Base-by-base conservation (phyloP, 1,140 invertebrate genomes). In the Pseudomyrmex sp. region DNA sequence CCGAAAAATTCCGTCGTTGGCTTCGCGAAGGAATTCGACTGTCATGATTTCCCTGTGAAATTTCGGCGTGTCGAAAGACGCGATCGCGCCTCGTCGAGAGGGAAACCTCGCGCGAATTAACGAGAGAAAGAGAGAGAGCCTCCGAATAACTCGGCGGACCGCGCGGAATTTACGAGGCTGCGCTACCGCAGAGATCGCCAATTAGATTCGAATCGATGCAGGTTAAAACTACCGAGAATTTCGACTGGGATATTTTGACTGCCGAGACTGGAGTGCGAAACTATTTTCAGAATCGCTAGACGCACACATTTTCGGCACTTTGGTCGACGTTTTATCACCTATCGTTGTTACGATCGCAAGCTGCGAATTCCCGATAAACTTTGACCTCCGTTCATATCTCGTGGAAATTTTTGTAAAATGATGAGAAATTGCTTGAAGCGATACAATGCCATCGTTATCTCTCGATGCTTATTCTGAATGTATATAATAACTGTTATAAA, bases 81-180 rank as follows among this genome's bases (percentile, higher is more conserved):
- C 18, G 85, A 87, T 85, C 85, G 72, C 73, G 70, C 62, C 70
- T 82, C 61, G 50, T 61, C 73, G 59, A 62, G 23, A 61, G 3
- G 87, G 5, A 4, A 4, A 4, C 35, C 84, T 87, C 91, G 91
- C 89, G 91, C 88, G 90, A 92, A 92, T 92, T 92, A 92, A 92
- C 90, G 90, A 92, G 91, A 23, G 90, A 35, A 7, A 35, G 0
- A 35, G 35, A 7, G 5, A 35, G 7, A 35, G 35, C 35, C 35
- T 44, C 89, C 90, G 85, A 92, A 92, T 92, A 91, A 87, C 89
- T 92, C 54, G 85, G 88, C 84, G 85, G 90, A 88, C 84, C 83
- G 62, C 18, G 73, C 77, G 84, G 84, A 86, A 89, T 89, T 88
- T 83, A 85, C 80, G 69, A 85, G 69, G 72, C 77, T 58, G 15